Evolutionary conservation across 2,113 vertebrate genomes (phyloP), one percentile per base, ranked within the genome.

Genomic region (Gadus macrocephalus): DNA sequence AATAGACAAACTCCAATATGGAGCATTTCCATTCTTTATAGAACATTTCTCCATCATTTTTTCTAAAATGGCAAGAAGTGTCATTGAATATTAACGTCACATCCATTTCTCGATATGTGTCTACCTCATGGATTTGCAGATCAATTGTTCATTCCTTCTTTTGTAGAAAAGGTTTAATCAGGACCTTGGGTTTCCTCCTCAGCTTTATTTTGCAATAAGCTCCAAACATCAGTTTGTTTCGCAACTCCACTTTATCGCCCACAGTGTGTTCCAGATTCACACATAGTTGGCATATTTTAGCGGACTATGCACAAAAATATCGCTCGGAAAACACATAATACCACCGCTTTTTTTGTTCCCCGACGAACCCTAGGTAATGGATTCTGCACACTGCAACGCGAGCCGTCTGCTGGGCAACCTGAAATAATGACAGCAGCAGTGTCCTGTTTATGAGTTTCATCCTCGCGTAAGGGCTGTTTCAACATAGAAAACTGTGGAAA

Each of bases 381-480:
- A 74, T 78, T 83, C 72, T 75, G 72, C n/a, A 63, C 14, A 19
- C 77, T 64, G 73, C 77, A 62, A 59, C 12, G 64, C 62, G 22
- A 15, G 62, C 76, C 25, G 60, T 64, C 69, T 78, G 78, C 71
- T 67, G 61, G 70, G 69, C 70, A 72, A 78, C 74, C 74, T 77
- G 65, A 80, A 89, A 87, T 78, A 72, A 85, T 87, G 79, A 79
- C 73, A 84, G 64, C 73, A 84, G 62, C 68, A 49, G 70, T 82
- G 78, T 85, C 80, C 78, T 81, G 83, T 89, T 86, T 83, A 85
- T 81, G 77, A 71, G 69, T 72, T 68, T 77, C 79, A 66, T 75
- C 75, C 64, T 66, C 69, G 75, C 79, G 77, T 75, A 81, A 81
- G 61, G 60, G 75, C 70, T 74, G 81, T 82, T 79, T 78, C 74